Percentiles rank a stretch among this genome's conserved stretches.
Conservation (phyloP, 2,113 vertebrate genomes). For the Ochotona curzoniae region DNA sequence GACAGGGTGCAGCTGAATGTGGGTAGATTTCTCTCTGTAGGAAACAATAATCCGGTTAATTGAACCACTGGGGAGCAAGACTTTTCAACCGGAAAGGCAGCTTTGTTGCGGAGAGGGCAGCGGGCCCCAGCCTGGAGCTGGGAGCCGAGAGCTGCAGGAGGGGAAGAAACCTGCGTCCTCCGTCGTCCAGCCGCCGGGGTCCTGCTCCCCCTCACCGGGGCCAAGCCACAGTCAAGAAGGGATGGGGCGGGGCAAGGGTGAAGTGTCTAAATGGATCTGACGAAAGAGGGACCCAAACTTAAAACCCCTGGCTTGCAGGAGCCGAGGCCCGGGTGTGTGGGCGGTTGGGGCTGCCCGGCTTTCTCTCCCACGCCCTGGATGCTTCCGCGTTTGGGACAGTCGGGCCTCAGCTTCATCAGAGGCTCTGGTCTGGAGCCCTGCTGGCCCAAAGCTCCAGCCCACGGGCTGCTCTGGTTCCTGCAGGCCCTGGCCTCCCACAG, state of each 20-base stretch:
- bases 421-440: not conserved
- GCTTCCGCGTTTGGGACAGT: not conserved
- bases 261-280: not conserved
- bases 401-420: not conserved
- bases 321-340: not conserved
- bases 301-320: not conserved
- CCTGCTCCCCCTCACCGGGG: too few relatives aligned
- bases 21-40: slow-evolving; percentile 90
- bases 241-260: not conserved
- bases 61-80: slow-evolving; percentile 94
- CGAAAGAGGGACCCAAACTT: not conserved
- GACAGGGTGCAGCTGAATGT: slow-evolving; percentile 84
- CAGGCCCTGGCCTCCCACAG: too few relatives aligned
- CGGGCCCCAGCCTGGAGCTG: not conserved
- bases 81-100: slow-evolving; percentile 88
- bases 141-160: not conserved
- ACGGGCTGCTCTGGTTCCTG: too few relatives aligned
- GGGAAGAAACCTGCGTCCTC: not conserved
- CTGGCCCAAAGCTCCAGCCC: accelerated
- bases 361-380: not conserved
- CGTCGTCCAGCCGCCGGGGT: too few relatives aligned
- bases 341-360: too few relatives aligned
- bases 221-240: too few relatives aligned
- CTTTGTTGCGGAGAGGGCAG: slow-evolving; percentile 59
- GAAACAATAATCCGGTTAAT: slow-evolving; percentile 99